A percentile compares a stretch with the other conserved stretches of the same genome.
Conservation (phyloP, 2,888 invertebrate genomes). For the Thelaira solivaga region DNA sequence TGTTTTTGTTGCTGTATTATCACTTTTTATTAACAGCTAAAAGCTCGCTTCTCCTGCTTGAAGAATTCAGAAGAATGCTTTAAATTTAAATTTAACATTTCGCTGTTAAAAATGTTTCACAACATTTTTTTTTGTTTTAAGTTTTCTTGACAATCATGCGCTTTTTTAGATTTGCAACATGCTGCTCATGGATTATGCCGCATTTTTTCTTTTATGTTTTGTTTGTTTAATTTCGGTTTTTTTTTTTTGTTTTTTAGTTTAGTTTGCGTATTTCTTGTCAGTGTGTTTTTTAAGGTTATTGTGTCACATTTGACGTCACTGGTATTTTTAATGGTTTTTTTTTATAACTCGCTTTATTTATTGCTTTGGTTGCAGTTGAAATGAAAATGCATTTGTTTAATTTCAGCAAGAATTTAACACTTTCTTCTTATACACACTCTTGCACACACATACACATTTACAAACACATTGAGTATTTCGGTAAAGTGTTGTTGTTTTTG, state of each 20-base stretch:
- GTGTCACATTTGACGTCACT: slow-evolving; percentile 70
- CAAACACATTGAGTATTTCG: too few species aligned
- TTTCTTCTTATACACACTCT: neutral
- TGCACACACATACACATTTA: too few species aligned
- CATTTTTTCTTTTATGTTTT: slow-evolving; percentile 31
- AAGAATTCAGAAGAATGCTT: too few species aligned
- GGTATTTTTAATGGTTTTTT: slow-evolving; percentile 47
- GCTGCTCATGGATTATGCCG: slow-evolving; percentile 36
- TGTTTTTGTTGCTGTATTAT: too few species aligned
- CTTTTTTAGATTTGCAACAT: slow-evolving; percentile 22
- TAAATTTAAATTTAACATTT: too few species aligned
- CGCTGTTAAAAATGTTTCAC: too few species aligned
- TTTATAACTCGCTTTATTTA: slow-evolving; percentile 24
- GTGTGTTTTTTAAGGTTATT: slow-evolving; percentile 65
- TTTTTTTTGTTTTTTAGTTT: slow-evolving; percentile 21
- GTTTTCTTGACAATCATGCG: slow-evolving; percentile 37
- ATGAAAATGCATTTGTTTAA: slow-evolving; percentile 31
- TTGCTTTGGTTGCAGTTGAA: slow-evolving; percentile 1
- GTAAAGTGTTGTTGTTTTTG: neutral
- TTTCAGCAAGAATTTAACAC: slow-evolving; percentile 7
- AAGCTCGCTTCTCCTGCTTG: too few species aligned
- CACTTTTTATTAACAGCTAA: too few species aligned
- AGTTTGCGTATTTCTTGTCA: slow-evolving; percentile 27
- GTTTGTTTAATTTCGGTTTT: neutral
- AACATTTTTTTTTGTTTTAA: too few species aligned